A percentile compares a stretch with the other conserved stretches of the same genome.
Evolutionary conservation across 2,797 vertebrate genomes (phyloP).

Genomic region (Catostomus latipinnis): DNA sequence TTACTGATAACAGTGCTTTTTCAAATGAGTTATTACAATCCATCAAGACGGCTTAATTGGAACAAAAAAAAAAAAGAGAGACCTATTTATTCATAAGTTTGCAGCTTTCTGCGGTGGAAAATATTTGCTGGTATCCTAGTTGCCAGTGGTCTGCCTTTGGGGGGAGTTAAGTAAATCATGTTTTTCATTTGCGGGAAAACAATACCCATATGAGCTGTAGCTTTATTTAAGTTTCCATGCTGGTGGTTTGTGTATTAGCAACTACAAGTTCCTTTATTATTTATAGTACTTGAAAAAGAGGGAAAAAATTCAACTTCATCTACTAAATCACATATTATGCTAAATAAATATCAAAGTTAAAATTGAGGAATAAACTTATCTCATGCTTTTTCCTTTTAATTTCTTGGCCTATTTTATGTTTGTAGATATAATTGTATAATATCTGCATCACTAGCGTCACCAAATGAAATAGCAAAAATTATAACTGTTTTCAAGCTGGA

Average conservation of each 20-base stretch:
- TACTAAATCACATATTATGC: background rate
- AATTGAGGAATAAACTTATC: background rate
- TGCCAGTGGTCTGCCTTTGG: slow-evolving; percentile 12
- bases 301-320: background rate
- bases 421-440: background rate
- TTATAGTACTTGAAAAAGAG: background rate
- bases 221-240: slow-evolving; percentile 11
- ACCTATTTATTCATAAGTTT: slow-evolving; percentile 21
- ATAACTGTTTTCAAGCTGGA: no score
- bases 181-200: slow-evolving; percentile 34
- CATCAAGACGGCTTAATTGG: slow-evolving; percentile 37
- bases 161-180: slow-evolving; percentile 43
- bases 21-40: slow-evolving; percentile 40
- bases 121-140: slow-evolving; percentile 44
- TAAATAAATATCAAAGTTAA: background rate
- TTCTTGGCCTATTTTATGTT: background rate
- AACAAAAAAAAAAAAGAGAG: background rate
- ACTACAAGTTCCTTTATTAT: slow-evolving; percentile 4
- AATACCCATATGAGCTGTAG: slow-evolving; percentile 17
- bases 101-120: slow-evolving; percentile 17
- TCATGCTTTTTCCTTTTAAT: background rate
- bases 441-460: no score
- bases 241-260: slow-evolving; percentile 9
- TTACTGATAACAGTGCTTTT: slow-evolving; percentile 48
- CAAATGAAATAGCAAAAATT: no score